Conservation (phyloP, 2,888 invertebrate genomes). For the Heliconius charithonia region DNA sequence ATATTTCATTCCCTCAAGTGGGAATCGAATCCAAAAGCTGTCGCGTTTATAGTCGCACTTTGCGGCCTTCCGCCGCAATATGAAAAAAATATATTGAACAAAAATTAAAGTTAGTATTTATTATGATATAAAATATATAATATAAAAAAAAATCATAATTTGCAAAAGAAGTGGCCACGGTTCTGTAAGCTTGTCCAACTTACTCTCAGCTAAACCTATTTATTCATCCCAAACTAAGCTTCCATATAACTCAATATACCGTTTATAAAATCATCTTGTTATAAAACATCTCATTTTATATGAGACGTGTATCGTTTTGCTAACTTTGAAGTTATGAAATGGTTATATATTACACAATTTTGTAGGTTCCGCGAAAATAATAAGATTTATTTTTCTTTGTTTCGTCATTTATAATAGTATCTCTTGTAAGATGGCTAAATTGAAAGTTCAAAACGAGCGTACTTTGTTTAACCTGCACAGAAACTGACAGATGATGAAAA, state of each 20-base stretch:
- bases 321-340: constrained; percentile 38
- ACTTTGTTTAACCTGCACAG: constrained; percentile 46
- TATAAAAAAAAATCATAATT: background rate
- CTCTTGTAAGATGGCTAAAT: constrained; percentile 39
- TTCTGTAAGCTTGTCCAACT: background rate
- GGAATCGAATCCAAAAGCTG: too few relatives aligned
- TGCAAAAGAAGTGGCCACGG: background rate
- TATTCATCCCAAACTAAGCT: background rate
- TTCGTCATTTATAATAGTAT: constrained; percentile 33
- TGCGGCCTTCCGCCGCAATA: background rate
- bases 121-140: background rate
- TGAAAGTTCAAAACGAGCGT: constrained; percentile 43
- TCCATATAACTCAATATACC: constrained; percentile 2
- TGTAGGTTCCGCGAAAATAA: background rate
- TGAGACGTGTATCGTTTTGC: constrained; percentile 39
- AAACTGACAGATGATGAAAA: constrained; percentile 46
- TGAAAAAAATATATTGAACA: background rate
- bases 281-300: constrained; percentile 44
- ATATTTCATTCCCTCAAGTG: too few relatives aligned
- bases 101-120: too few relatives aligned
- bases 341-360: constrained; percentile 1
- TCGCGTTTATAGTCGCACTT: too few relatives aligned
- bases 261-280: constrained; percentile 38
- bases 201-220: background rate
- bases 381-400: constrained; percentile 28